phyloP scores from a whole-genome alignment of 2,888 invertebrate species.

The Pandemis heparana region DNA sequence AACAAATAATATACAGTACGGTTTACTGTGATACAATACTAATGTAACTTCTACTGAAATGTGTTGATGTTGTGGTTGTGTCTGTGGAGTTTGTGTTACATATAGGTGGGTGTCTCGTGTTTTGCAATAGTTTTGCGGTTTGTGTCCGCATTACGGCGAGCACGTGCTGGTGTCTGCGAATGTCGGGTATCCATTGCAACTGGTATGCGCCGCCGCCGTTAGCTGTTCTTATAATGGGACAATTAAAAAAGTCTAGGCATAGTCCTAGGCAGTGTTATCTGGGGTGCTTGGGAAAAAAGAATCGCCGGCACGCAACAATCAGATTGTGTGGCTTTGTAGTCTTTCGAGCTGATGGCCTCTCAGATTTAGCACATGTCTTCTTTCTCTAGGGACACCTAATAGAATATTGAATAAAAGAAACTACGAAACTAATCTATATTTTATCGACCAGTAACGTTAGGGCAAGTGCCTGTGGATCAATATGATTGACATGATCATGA shows the following conservation, averaged over 20 bases:
- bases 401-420: too few relatives aligned
- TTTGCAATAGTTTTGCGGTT: conserved; percentile 16
- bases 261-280: too few relatives aligned
- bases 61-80: not conserved
- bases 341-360: too few relatives aligned
- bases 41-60: too few relatives aligned
- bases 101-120: not conserved
- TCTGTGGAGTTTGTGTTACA: not conserved
- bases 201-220: conserved; percentile 10
- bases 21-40: too few relatives aligned
- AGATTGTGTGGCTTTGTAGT: too few relatives aligned
- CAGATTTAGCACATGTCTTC: too few relatives aligned
- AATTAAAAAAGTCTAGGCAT: not conserved
- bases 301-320: too few relatives aligned
- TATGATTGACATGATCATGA: conserved; percentile 23
- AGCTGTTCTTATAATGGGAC: conserved; percentile 5
- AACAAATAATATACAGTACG: too few relatives aligned
- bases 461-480: not conserved
- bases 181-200: conserved; percentile 16
- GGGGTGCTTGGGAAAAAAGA: too few relatives aligned
- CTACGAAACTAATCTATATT: not conserved
- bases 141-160: conserved; percentile 14
- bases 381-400: too few relatives aligned
- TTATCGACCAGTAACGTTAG: not conserved
- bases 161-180: conserved; percentile 24